phyloP scores from a whole-genome alignment of 2,797 vertebrate genomes.

The Phoxinus dragarum region DNA sequence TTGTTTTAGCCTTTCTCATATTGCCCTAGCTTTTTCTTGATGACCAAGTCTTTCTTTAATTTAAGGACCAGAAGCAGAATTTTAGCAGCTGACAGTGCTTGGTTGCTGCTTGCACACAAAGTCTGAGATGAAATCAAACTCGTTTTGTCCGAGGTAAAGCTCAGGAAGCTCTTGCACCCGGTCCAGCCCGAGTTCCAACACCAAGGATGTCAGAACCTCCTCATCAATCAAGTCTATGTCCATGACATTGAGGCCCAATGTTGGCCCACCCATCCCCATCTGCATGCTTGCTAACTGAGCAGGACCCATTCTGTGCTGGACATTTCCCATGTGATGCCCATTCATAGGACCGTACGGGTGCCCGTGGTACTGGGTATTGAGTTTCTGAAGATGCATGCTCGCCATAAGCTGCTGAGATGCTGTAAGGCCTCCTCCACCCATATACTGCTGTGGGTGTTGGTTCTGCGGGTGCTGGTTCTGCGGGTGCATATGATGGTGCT shows the following conservation, averaged over 20 bases:
- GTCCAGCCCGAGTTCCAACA: conserved; percentile 92
- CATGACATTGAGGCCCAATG: conserved; percentile 83
- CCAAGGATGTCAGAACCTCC: conserved; percentile 93
- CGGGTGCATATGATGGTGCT: conserved; percentile 73
- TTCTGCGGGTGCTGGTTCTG: conserved; percentile 75
- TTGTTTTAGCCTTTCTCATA: conserved; percentile 39
- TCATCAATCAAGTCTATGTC: conserved; percentile 96
- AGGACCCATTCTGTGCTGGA: conserved; percentile 81
- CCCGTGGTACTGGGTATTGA: conserved; percentile 89
- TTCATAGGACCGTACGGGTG: conserved; percentile 77
- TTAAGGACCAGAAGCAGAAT: conserved; percentile 39
- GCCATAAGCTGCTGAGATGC: conserved; percentile 87
- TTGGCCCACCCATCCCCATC: conserved; percentile 77
- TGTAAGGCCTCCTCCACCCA: conserved; percentile 69
- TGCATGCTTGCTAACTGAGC: conserved; percentile 80
- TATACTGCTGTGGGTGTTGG: conserved; percentile 80
- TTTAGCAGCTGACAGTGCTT: conserved; percentile 92
- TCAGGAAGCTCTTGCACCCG: conserved; percentile 94
- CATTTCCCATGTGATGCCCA: conserved; percentile 76
- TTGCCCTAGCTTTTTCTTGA: conserved; percentile 29
- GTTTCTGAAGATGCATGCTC: conserved; percentile 93
- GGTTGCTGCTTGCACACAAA: conserved; percentile 94
- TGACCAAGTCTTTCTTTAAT: conserved; percentile 25
- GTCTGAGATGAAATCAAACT: conserved; percentile 96
- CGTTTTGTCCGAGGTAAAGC: conserved; percentile 95